Evolutionary conservation across 2,797 vertebrate species (phyloP), one percentile per base, ranked within the genome.

Genomic region (Graptemys geographica): DNA sequence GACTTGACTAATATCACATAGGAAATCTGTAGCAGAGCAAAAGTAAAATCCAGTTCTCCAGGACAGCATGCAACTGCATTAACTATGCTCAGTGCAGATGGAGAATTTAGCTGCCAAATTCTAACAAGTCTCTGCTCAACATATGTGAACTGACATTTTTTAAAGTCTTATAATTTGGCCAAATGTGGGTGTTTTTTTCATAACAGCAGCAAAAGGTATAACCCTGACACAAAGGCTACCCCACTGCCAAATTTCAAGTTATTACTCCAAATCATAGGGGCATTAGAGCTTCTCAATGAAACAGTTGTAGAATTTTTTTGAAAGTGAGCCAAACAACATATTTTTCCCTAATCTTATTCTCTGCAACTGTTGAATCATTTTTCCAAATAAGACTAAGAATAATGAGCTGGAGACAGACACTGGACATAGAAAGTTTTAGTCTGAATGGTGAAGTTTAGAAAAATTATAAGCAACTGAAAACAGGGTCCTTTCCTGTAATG

Each of bases 191-290:
- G 88, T 76, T 47, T 31, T 49, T 3, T 13, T 0, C 49, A 92
- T 93, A 94, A 91, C 57, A 33, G 57, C 0, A 13, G 62, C 31
- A 80, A 88, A 95, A 25, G 88, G 33, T 79, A 90, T 84, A 88
- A 93, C 86, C 92, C 93, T 94, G 90, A 87, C 53, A 95, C 72
- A 90, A 16, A 89, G 72, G 52, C 62, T 72, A 85, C 78, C 19
- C 37, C 92, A 80, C 82, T 96, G 87, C 87, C 90, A 93, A 90
- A 94, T n/a, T 88, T 27, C 49, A 93, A 52, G 69, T 79, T 94
- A 21, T 59, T 92, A 81, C 59, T 92, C 92, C 83, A 83, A 83
- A 95, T 76, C n/a, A 94, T 0, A 44, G 86, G 28, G 41, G 11
- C 84, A 91, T 92, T 8, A 90, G 31, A 93, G 92, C 94, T 86